Conservation (phyloP, 2,888 invertebrate genomes). For the Papilio demoleus region DNA sequence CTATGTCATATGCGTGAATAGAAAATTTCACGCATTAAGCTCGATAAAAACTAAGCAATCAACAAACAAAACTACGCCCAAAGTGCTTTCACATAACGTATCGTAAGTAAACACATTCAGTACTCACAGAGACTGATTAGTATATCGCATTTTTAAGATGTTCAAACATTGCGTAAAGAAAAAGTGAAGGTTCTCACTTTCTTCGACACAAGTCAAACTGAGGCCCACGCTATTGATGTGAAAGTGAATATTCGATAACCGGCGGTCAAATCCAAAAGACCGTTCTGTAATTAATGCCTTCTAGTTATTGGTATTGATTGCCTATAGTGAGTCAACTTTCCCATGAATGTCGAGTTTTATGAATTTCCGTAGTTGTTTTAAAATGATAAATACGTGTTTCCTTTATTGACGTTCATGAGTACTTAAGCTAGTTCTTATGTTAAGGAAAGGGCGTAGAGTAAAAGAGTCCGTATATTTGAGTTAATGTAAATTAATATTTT, state of each 20-base stretch:
- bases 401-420: too few species aligned
- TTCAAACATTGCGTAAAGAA: slow-evolving; percentile 74
- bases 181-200: slow-evolving; percentile 78
- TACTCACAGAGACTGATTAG: slow-evolving; percentile 27
- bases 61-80: too few species aligned
- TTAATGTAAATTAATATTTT: too few species aligned
- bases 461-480: too few species aligned
- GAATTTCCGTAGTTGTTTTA: slow-evolving; percentile 1
- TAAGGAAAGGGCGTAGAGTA: background rate
- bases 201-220: slow-evolving; percentile 67
- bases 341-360: slow-evolving; percentile 52
- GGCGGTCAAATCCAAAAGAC: slow-evolving; percentile 57
- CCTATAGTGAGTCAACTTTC: slow-evolving; percentile 62
- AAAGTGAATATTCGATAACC: slow-evolving; percentile 69
- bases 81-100: slow-evolving; percentile 33
- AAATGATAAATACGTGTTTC: background rate
- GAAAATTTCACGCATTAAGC: too few species aligned
- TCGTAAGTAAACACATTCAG: slow-evolving; percentile 26
- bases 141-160: slow-evolving; percentile 44
- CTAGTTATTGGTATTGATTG: slow-evolving; percentile 59
- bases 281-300: slow-evolving; percentile 55
- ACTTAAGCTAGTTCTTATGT: too few species aligned
- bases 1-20: too few species aligned
- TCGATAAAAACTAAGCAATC: too few species aligned
- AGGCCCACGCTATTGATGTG: slow-evolving; percentile 63